phyloP scores from a whole-genome alignment of 2,888 invertebrate species.

The Orthonychiurus folsomi region DNA sequence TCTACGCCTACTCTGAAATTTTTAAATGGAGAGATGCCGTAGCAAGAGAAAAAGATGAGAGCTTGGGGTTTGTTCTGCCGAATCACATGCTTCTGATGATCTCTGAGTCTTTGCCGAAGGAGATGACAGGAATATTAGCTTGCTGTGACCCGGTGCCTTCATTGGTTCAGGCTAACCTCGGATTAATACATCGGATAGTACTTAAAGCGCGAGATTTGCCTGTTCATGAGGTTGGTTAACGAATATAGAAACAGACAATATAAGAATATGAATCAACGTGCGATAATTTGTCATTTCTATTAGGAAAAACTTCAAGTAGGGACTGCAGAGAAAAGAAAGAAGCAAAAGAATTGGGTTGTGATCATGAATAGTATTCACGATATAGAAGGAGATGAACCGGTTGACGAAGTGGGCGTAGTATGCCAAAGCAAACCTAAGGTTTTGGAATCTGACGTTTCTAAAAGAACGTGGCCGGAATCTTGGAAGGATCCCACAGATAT shows the following conservation, averaged over 20 bases:
- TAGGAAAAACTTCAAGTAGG: slow-evolving; percentile 28
- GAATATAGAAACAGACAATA: neutral
- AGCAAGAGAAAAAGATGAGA: slow-evolving; percentile 84
- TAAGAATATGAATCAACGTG: neutral
- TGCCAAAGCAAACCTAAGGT: neutral
- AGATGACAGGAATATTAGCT: slow-evolving; percentile 84
- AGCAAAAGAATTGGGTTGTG: slow-evolving; percentile 32
- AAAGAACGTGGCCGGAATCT: slow-evolving; percentile 16
- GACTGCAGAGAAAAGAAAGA: slow-evolving; percentile 25
- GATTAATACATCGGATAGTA: slow-evolving; percentile 54
- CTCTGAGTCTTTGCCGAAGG: slow-evolving; percentile 75
- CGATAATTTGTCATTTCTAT: slow-evolving; percentile 7
- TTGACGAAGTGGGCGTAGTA: slow-evolving; percentile 3
- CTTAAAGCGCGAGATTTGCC: slow-evolving; percentile 61
- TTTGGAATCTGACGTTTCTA: neutral
- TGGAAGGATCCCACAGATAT: slow-evolving; percentile 7
- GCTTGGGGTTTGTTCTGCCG: slow-evolving; percentile 81
- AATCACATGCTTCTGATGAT: slow-evolving; percentile 92
- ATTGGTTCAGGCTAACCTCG: slow-evolving; percentile 53
- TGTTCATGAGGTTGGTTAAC: slow-evolving; percentile 48
- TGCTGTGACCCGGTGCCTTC: slow-evolving; percentile 91
- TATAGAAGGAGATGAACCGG: slow-evolving; percentile 15
- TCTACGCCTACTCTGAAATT: slow-evolving; percentile 69
- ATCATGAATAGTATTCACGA: slow-evolving; percentile 35
- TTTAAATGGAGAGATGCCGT: slow-evolving; percentile 79